Conservation (phyloP, 2,888 invertebrate genomes). For the Drosophila melanosoma region DNA sequence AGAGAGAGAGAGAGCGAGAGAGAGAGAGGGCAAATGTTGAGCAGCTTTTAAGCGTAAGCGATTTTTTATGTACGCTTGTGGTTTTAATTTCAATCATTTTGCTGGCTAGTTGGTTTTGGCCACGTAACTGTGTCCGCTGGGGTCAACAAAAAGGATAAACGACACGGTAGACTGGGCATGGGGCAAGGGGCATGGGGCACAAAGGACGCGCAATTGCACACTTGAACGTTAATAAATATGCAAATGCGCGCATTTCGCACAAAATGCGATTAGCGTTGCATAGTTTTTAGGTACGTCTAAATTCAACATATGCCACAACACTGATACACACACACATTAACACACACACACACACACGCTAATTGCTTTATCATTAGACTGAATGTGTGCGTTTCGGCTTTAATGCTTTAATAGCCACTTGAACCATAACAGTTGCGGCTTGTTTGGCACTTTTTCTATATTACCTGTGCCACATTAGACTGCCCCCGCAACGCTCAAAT, state of each 20-base stretch:
- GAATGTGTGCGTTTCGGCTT: conserved; percentile 40
- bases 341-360: conserved; percentile 29
- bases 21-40: background rate
- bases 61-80: conserved; percentile 79
- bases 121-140: conserved; percentile 23
- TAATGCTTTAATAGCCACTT: conserved; percentile 77
- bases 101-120: conserved; percentile 48
- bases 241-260: conserved; percentile 58
- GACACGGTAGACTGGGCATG: conserved; percentile 2
- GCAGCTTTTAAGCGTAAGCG: conserved; percentile 77
- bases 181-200: background rate
- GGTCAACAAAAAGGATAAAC: conserved; percentile 6
- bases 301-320: conserved; percentile 40
- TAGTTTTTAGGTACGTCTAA: conserved; percentile 43
- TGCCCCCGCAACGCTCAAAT: background rate
- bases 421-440: conserved; percentile 65
- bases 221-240: conserved; percentile 70
- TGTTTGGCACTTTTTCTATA: conserved; percentile 59
- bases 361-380: conserved; percentile 65
- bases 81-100: conserved; percentile 82
- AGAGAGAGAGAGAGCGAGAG: too few relatives aligned
- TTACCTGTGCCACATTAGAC: conserved; percentile 35
- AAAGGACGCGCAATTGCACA: conserved; percentile 32
- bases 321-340: background rate
- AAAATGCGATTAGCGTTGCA: conserved; percentile 69